Evolutionary conservation across 1,140 invertebrate species (phyloP), one percentile per base, ranked within the genome.

Genomic region (Drosophila tani): DNA sequence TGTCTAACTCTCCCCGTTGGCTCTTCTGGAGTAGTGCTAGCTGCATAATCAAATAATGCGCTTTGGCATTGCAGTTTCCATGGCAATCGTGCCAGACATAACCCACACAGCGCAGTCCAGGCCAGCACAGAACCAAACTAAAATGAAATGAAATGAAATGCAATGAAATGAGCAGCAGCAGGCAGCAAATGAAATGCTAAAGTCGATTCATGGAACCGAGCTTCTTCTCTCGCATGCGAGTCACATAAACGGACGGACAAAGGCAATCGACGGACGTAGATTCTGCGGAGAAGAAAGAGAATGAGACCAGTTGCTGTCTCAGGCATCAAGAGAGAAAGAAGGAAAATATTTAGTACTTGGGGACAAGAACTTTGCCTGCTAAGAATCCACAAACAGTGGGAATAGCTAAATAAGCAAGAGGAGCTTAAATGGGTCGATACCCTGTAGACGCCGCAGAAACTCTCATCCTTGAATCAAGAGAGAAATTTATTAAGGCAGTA

Each of bases 41-140:
- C 75, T 55, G 51, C 53, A 77, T 73, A 77, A 88, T 81, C 65
- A 77, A 77, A 78, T 74, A 60, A 79, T 79, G 57, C 57, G 51
- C 45, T 56, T 79, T 71, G 49, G 40, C 82, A 77, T 68, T 73
- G 70, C 62, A 63, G 79, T 82, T 82, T 56, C 55, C 70, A 51
- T 70, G 71, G 62, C 76, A 84, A 84, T 76, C 40, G 49, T 27
- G 46, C 17, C 51, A 58, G 47, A 73, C 70, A 64, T 47, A 66
- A 46, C 46, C 49, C 69, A 53, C 46, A 66, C 65, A 68, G 63
- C 32, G 8, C 32, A 15, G 32, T 19, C 51, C 14, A 21, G 32
- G 32, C 32, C 19, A 38, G 51, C 14, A 9, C 17, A 35, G 51
- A 55, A 21, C 51, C 32, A 24, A 57, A 68, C 45, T 29, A 24